Evolutionary conservation across 1,140 invertebrate species (phyloP).

Genomic region (Diploscapter pachys): DNA sequence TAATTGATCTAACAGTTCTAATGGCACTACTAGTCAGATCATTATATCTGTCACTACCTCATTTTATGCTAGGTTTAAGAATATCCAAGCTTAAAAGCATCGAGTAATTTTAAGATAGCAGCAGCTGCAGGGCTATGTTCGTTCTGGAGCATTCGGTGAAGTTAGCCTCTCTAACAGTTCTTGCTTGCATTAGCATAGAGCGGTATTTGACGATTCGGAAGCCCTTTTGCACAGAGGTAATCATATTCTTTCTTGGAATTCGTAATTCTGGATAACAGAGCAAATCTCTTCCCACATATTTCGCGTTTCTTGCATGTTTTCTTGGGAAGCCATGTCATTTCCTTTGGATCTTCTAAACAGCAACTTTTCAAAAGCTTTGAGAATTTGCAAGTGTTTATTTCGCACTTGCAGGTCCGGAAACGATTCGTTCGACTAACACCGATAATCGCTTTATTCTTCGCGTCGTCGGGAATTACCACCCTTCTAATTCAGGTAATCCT

Average conservation of each 20-base stretch:
- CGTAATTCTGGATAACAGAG: no score
- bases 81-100: no score
- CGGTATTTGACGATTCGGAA: slow-evolving; percentile 51
- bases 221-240: slow-evolving; percentile 50
- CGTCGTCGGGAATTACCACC: slow-evolving; percentile 2
- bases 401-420: slow-evolving; percentile 43
- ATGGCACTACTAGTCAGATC: slow-evolving; percentile 43
- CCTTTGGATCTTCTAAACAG: no score
- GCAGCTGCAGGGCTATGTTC: slow-evolving; percentile 44
- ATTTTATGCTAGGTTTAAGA: slow-evolving; percentile 40
- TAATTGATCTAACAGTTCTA: slow-evolving; percentile 54
- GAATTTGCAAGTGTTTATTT: neutral
- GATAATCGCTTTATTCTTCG: slow-evolving; percentile 37
- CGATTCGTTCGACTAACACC: slow-evolving; percentile 47
- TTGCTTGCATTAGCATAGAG: slow-evolving; percentile 52
- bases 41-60: slow-evolving; percentile 46
- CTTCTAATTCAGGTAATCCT: slow-evolving; percentile 13
- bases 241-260: neutral
- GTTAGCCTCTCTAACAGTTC: slow-evolving; percentile 48
- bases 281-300: no score
- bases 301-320: no score
- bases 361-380: no score
- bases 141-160: slow-evolving; percentile 48
- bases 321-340: no score
- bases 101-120: slow-evolving; percentile 39